Evolutionary conservation across 2,797 vertebrate genomes (phyloP).

Genomic region (Danio tinwini): DNA sequence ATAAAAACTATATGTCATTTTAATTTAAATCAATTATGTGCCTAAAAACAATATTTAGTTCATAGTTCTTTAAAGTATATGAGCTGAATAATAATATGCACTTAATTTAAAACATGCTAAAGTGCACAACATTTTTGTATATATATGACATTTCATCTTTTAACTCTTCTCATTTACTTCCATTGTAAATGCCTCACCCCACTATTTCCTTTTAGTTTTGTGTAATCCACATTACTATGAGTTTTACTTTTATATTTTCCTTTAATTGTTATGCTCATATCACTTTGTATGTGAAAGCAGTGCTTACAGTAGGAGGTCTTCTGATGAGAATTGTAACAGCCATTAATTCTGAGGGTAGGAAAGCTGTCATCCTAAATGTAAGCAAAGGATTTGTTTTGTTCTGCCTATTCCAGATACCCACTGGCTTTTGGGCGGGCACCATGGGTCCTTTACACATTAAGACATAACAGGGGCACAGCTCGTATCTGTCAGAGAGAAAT

Average conservation of each 20-base stretch:
- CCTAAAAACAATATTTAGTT: too few species aligned
- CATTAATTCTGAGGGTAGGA: conserved; percentile 12
- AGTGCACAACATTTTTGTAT: background rate
- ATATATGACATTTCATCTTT: background rate
- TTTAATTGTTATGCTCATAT: background rate
- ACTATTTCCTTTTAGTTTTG: background rate
- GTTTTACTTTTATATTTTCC: background rate
- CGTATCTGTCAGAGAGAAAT: conserved; percentile 14
- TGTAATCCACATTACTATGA: background rate
- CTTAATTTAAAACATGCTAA: background rate
- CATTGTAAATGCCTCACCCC: background rate
- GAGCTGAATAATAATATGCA: too few species aligned
- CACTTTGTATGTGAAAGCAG: background rate
- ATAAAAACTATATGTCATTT: too few species aligned
- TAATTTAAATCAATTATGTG: too few species aligned
- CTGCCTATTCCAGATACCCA: background rate
- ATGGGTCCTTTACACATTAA: conserved; percentile 15
- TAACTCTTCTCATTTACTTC: background rate
- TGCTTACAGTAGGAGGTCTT: background rate
- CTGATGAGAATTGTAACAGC: conserved; percentile 5
- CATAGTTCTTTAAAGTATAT: too few species aligned
- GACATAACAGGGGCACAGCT: conserved; percentile 7
- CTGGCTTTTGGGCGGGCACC: conserved; percentile 19
- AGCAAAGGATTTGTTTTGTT: conserved; percentile 10
- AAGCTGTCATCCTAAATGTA: background rate